These are phyloP conservation scores for Macroglossus sobrinus DNA, from an alignment of 2,113 vertebrate genomes.

Conservation along the genomic window DNA sequence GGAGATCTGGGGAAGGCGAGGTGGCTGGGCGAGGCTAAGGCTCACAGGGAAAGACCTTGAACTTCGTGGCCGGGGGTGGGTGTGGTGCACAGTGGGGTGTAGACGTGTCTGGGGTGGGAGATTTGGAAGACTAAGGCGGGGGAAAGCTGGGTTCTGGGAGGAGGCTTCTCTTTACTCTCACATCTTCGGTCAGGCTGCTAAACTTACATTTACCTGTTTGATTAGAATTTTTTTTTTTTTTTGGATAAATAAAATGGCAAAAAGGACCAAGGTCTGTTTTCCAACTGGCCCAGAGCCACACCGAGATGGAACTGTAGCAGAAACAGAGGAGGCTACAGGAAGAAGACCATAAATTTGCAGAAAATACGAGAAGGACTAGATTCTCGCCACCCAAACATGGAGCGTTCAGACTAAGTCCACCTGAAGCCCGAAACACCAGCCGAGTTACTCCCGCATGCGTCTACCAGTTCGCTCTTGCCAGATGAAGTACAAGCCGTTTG, in stretches of 20 bases:
- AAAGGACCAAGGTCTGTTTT: background rate
- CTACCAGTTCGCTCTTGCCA: background rate
- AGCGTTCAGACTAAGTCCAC: background rate
- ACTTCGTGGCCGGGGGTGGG: background rate
- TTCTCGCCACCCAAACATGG: background rate
- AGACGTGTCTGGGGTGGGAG: background rate
- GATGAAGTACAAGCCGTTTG: background rate
- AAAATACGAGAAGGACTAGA: background rate
- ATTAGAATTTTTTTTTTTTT: background rate
- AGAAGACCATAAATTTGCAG: background rate
- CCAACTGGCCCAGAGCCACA: background rate
- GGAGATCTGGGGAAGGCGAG: background rate
- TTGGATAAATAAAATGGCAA: background rate
- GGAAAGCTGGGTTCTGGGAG: background rate
- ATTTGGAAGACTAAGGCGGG: background rate
- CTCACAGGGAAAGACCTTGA: background rate
- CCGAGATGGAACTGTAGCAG: background rate
- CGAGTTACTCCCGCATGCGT: background rate
- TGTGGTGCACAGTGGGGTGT: accelerated
- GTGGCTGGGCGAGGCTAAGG: background rate
- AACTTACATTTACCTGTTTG: background rate
- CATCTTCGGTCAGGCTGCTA: background rate
- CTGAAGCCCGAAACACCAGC: background rate
- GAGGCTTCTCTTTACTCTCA: background rate
- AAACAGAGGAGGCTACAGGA: background rate